phyloP scores from a whole-genome alignment of 2,113 vertebrate species.

The Eubucco bourcierii region DNA sequence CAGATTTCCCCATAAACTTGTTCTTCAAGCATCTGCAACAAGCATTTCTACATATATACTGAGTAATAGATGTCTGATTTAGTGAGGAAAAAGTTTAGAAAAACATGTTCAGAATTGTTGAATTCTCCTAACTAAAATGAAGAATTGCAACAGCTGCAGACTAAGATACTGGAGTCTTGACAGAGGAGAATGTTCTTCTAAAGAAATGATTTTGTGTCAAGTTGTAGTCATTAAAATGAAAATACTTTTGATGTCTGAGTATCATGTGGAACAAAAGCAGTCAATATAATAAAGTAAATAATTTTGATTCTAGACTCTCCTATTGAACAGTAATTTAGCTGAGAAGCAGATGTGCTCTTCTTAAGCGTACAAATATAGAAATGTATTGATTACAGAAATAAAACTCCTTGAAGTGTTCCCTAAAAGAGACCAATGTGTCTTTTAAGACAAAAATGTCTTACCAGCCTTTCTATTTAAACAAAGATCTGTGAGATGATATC shows the following conservation, averaged over 20 bases:
- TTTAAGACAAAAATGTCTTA: constrained; percentile 12
- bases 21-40: not conserved
- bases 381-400: constrained; percentile 60
- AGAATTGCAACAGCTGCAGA: not conserved
- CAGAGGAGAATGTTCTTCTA: constrained; percentile 38
- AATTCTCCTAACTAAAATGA: constrained; percentile 27
- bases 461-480: not conserved
- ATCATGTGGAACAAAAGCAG: constrained; percentile 67
- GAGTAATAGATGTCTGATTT: constrained; percentile 19
- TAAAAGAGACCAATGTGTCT: not conserved
- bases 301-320: constrained; percentile 64
- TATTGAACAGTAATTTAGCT: constrained; percentile 58
- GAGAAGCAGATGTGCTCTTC: constrained; percentile 58
- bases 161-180: constrained; percentile 16
- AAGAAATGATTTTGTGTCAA: constrained; percentile 68
- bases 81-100: not conserved
- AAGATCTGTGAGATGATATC: constrained; percentile 14
- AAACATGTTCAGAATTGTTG: not conserved
- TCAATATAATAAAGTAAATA: constrained; percentile 64
- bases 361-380: constrained; percentile 73
- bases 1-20: not conserved
- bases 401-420: constrained; percentile 61
- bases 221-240: constrained; percentile 57
- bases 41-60: not conserved
- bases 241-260: constrained; percentile 54